Conservation (phyloP, 2,797 vertebrate genomes). For the Emydoidea blandingii region DNA sequence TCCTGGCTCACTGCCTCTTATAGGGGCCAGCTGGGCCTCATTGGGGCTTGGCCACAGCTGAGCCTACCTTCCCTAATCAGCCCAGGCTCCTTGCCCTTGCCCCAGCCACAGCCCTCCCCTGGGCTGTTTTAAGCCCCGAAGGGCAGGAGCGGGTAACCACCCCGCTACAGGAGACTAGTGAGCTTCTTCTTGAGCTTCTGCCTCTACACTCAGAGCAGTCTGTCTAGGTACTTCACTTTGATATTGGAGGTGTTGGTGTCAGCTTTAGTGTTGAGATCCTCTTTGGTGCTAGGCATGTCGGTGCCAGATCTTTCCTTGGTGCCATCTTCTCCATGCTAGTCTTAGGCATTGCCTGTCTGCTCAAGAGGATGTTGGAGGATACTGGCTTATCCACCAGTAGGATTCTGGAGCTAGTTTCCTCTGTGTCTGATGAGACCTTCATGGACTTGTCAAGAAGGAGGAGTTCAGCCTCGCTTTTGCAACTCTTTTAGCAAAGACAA, state of each 20-base stretch:
- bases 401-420: background rate
- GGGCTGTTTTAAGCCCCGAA: too few relatives aligned
- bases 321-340: background rate
- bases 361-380: background rate
- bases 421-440: background rate
- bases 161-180: background rate
- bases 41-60: too few relatives aligned
- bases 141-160: too few relatives aligned
- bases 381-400: background rate
- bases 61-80: too few relatives aligned
- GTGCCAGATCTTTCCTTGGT: background rate
- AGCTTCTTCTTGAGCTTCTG: background rate
- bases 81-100: too few relatives aligned
- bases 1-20: too few relatives aligned
- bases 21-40: too few relatives aligned
- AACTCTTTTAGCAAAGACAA: background rate
- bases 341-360: background rate
- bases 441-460: background rate
- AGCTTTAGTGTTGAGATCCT: background rate
- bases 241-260: background rate
- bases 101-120: too few relatives aligned
- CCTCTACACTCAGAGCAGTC: background rate
- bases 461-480: background rate
- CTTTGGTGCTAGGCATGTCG: background rate
- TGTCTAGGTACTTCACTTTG: background rate